Conservation (phyloP, 2,113 vertebrate species). For the Dasypus novemcinctus region DNA sequence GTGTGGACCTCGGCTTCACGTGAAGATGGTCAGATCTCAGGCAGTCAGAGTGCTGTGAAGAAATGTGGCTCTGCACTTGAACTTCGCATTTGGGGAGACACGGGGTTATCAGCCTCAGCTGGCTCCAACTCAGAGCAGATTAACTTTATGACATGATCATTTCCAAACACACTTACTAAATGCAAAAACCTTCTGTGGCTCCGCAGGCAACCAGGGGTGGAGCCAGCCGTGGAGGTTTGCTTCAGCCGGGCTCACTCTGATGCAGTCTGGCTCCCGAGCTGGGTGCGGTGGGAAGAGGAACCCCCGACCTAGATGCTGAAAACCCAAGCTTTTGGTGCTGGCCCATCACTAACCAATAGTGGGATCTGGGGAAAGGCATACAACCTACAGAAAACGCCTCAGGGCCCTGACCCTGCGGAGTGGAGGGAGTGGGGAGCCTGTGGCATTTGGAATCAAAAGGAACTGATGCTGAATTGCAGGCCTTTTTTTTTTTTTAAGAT, state of each 20-base stretch:
- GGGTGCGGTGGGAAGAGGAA: not conserved
- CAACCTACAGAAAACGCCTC: not conserved
- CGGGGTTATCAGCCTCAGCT: conserved; percentile 29
- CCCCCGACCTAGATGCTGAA: not conserved
- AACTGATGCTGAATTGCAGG: not conserved
- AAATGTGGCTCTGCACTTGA: conserved; percentile 37
- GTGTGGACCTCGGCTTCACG: not conserved
- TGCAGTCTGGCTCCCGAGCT: not conserved
- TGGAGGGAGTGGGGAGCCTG: not conserved
- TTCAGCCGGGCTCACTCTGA: not conserved
- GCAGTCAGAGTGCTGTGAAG: not conserved
- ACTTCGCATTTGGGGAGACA: not conserved
- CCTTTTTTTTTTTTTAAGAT: too few relatives aligned
- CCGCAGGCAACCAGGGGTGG: fast-evolving
- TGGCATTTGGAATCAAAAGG: not conserved
- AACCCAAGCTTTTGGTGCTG: not conserved
- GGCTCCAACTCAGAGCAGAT: not conserved
- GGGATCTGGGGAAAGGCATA: not conserved
- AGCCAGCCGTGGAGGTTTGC: fast-evolving
- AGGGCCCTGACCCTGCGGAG: too few relatives aligned
- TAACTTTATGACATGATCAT: conserved; percentile 49
- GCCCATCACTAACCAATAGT: not conserved
- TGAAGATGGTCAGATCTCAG: not conserved
- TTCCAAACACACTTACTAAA: conserved; percentile 47
- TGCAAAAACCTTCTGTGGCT: conserved; percentile 39